Base-by-base conservation (phyloP, 2,113 vertebrate genomes). In the Dicrurus megarhynchus region DNA sequence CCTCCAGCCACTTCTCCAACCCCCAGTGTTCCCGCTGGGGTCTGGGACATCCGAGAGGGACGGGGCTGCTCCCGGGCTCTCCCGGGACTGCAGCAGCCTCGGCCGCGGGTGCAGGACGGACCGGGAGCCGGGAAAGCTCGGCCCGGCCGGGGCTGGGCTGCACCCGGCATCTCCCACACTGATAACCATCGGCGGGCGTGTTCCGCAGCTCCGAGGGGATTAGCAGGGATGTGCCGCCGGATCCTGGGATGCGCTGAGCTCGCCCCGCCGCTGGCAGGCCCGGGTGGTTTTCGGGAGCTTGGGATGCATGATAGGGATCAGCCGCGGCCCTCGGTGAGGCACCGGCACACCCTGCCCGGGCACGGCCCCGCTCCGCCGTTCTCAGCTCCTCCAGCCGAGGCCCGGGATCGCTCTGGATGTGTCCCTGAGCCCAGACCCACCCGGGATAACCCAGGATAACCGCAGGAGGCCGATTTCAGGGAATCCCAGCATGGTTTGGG, bases 141-240 rank as follows among this genome's bases (percentile, higher is more conserved):
- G 42, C 32, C 19, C 0, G 4, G 46, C 64, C 37, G 4, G 47
- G 75, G 47, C 52, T 3, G 19, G 37, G 89, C 83, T 68, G 94
- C 87, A 0, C 46, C 52, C 88, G 13, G 85, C 15, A 85, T 75
- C 86, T 92, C 93, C 93, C 95, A 83, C 86, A 56, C 39, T 46
- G 96, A 95, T 93, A 69, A 32, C 24, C 83, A 83, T 47, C 74
- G 60, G 53, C 69, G 87, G 94, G 93, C 8, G 90, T 11, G 95
- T 8, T 13, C 10, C 5, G 30, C 76, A 11, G 5, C 68, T 69
- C 90, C 3, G 8, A 32, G 53, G 60, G 87, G 65, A 64, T 50
- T 11, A 35, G 76, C 69, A 50, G 93, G 79, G 70, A 75, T 71
- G 89, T 14, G 86, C 70, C 15, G 27, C 84, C 7, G 89, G 37